Conservation (phyloP, 1,140 invertebrate genomes). For the Hyles vespertilio region DNA sequence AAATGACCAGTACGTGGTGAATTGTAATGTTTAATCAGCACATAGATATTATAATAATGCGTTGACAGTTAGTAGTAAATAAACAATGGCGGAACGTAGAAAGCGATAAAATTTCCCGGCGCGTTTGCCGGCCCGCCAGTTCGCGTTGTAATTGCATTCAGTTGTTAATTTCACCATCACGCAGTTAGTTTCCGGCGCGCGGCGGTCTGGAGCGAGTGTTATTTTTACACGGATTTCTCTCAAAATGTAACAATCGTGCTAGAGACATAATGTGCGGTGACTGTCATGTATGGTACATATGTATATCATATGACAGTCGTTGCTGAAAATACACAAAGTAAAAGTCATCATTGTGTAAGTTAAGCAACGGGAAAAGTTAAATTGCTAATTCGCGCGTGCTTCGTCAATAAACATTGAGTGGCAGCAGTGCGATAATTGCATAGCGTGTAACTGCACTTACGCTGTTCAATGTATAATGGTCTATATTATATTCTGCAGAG, state of each 20-base stretch:
- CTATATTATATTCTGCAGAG: not conserved
- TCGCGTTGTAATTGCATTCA: conserved; percentile 31
- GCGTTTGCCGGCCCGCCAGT: conserved; percentile 19
- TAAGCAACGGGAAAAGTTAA: not conserved
- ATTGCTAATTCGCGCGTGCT: conserved; percentile 5
- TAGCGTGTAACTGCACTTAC: no score
- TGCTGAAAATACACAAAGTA: not conserved
- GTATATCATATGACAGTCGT: no score
- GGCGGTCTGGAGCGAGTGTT: not conserved
- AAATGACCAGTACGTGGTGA: not conserved
- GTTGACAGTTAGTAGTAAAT: conserved; percentile 21
- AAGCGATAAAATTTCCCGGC: conserved; percentile 39
- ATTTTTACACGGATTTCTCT: conserved; percentile 10
- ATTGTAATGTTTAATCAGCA: not conserved
- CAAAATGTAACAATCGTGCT: conserved; percentile 4
- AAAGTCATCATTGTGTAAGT: not conserved
- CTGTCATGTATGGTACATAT: no score
- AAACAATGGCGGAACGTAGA: conserved; percentile 29
- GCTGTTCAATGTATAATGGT: no score
- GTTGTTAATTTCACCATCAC: conserved; percentile 32
- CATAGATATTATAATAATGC: not conserved
- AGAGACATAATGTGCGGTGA: not conserved
- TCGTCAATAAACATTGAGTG: conserved; percentile 5
- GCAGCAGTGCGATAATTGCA: no score
- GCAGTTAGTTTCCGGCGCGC: conserved; percentile 20